Conservation (phyloP, 2,113 vertebrate genomes). For the Shinisaurus crocodilurus region DNA sequence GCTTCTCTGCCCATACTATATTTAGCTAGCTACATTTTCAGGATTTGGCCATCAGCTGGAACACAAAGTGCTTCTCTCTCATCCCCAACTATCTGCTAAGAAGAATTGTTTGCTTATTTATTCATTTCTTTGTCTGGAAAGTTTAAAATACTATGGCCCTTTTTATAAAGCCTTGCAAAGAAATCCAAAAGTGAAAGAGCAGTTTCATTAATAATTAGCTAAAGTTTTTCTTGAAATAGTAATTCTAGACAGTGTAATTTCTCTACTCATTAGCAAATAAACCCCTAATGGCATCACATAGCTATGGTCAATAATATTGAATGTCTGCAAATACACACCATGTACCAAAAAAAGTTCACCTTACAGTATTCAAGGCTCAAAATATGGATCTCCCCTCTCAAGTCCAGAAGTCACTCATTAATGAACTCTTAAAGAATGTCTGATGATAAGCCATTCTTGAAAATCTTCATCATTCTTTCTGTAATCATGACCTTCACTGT, state of each 20-base stretch:
- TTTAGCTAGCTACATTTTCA: not conserved
- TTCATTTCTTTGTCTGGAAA: not conserved
- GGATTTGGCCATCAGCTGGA: not conserved
- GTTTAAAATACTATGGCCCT: not conserved
- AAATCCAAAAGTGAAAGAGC: not conserved
- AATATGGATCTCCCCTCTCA: not conserved
- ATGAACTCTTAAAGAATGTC: constrained; percentile 10
- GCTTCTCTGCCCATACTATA: not conserved
- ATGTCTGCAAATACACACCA: not conserved
- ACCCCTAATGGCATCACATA: too few species aligned
- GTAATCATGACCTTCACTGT: constrained; percentile 14
- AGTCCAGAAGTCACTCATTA: not conserved
- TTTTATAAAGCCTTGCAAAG: not conserved
- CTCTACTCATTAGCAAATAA: not conserved
- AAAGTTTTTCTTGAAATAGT: not conserved
- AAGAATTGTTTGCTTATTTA: not conserved
- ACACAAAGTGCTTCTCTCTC: not conserved
- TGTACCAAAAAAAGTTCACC: not conserved
- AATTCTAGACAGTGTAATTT: not conserved
- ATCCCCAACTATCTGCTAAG: not conserved
- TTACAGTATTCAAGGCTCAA: not conserved
- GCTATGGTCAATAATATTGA: not conserved
- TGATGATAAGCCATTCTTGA: not conserved
- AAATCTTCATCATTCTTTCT: constrained; percentile 12
- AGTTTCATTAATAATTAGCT: not conserved